Evolutionary conservation across 2,888 invertebrate species (phyloP), one percentile per base, ranked within the genome.

Genomic region (Asteroscopus sphinx): DNA sequence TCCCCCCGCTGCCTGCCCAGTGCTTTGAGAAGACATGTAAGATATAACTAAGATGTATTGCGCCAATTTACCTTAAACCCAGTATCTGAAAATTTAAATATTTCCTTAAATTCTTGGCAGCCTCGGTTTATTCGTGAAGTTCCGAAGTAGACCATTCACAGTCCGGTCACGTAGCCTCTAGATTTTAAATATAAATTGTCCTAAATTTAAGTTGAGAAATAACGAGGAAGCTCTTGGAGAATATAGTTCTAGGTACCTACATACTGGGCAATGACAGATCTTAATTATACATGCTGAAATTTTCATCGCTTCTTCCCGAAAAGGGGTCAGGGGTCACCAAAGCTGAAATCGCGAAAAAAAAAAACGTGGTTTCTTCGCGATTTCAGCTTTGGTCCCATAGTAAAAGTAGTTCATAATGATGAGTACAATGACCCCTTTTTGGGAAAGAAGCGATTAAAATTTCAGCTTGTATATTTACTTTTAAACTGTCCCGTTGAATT

Each of bases 131-230:
- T 47, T 15, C 39, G 16, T 37, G 32, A 52, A 39, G 36, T 51
- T 41, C 26, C 30, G 36, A 45, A 71, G 47, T 52, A 26, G 47
- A 30, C 37, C 15, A 44, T 66, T 71, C 32, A 11, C 9, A 66
- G 25, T 59, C 13, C 16, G 40, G 55, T 55, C 67, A 71, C 72
- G 68, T 71, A 66, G 47, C 33, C 46, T 47, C 40, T 37, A 28
- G 49, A 66, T 71, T 68, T 68, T 66, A 68, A 71, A 68, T 60
- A 66, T 66, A 72, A 52, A 64, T 64, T 67, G 57, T 52, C 51
- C 44, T 30, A 52, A 64, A 70, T 65, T 54, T 44, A 0, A 17
- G 30, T 25, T 16, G 44, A 57, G 52, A 57, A 52, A 52, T 70
- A 70, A 67, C 71, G 45, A 70, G 52, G 16, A 48, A 67, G 64